A percentile compares a stretch with the other conserved stretches of the same genome.
phyloP scores from a whole-genome alignment of 2,888 invertebrate genomes.

The Pammene aurita region DNA sequence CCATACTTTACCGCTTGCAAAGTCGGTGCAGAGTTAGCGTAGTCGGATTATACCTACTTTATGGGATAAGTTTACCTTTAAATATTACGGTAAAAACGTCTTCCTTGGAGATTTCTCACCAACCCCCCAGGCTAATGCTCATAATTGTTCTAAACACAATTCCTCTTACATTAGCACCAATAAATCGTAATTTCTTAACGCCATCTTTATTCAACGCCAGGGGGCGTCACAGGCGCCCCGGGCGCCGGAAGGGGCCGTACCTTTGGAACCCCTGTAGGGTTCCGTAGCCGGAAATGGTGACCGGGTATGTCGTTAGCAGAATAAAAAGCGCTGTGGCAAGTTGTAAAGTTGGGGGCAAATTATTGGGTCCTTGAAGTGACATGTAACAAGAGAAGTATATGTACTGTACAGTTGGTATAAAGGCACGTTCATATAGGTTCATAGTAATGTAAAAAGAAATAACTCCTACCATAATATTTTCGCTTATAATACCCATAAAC shows the following conservation, averaged over 20 bases:
- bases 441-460: no score
- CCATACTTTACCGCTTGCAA: no score
- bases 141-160: slow-evolving; percentile 27
- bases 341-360: slow-evolving; percentile 7
- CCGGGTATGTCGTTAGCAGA: slow-evolving; percentile 31
- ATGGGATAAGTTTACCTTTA: neutral
- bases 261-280: slow-evolving; percentile 34
- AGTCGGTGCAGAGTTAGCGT: no score
- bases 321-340: slow-evolving; percentile 9
- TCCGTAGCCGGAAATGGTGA: slow-evolving; percentile 38
- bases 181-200: slow-evolving; percentile 39
- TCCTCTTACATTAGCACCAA: slow-evolving; percentile 26
- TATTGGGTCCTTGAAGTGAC: neutral
- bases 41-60: neutral
- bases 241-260: slow-evolving; percentile 38
- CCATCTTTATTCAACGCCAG: slow-evolving; percentile 37
- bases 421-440: neutral
- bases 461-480: no score
- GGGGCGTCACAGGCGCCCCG: slow-evolving; percentile 32
- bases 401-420: neutral
- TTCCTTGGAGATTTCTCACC: neutral
- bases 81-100: neutral
- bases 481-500: no score
- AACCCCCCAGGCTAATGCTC: neutral
- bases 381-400: neutral